Conservation (phyloP, 64 coral and sea anemone genomes). For the Orbicella faveolata region DNA sequence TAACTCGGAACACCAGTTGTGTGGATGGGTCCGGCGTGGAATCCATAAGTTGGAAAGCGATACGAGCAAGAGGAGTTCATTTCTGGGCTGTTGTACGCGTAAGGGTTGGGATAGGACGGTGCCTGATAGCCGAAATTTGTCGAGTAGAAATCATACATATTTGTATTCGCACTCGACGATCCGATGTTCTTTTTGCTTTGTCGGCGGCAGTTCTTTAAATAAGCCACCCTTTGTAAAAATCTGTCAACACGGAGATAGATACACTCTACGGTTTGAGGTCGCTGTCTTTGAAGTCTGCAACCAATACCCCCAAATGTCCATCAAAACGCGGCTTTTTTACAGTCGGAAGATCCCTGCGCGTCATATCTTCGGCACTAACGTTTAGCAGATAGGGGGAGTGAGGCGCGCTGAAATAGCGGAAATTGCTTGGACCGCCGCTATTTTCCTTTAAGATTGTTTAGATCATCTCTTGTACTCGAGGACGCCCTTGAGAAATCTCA, state of each 20-base stretch:
- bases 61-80: constrained; percentile 14
- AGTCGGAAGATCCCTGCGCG: constrained; percentile 7
- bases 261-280: constrained; percentile 4
- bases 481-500: constrained; percentile 32
- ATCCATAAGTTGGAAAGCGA: constrained; percentile 3
- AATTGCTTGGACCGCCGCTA: constrained; percentile 31
- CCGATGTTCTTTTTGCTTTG: neutral
- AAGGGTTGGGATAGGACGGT: constrained; percentile 6
- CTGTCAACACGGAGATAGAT: constrained; percentile 18
- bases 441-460: neutral
- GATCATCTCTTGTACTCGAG: constrained; percentile 14
- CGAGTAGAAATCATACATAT: constrained; percentile 34
- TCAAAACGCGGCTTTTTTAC: constrained; percentile 34
- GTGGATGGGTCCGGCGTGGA: neutral
- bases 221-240: constrained; percentile 7
- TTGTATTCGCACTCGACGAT: constrained; percentile 7
- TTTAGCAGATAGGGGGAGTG: constrained; percentile 47
- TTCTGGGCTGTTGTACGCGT: neutral
- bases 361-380: constrained; percentile 23
- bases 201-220: constrained; percentile 37
- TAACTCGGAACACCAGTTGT: neutral
- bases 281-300: constrained; percentile 45
- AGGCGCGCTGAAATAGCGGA: neutral
- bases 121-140: constrained; percentile 27
- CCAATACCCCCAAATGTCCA: constrained; percentile 2